A percentile compares a stretch with the other conserved stretches of the same genome.
These are phyloP conservation scores for Channa argus DNA, from an alignment of 2,113 vertebrate genomes.

Conservation along the genomic window DNA sequence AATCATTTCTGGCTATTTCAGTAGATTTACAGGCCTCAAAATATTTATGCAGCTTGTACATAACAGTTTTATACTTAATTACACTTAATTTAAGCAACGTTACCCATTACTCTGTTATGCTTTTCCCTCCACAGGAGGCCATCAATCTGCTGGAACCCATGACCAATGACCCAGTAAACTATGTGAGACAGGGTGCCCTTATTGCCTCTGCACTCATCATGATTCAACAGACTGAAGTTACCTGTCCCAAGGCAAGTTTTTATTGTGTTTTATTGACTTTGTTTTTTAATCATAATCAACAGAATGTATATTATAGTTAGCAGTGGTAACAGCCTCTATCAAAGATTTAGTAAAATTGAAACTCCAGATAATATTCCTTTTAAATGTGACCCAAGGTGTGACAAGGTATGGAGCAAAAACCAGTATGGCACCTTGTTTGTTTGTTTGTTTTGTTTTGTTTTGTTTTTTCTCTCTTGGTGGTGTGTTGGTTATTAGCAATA, in stretches of 20 bases:
- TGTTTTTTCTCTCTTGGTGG: constrained; percentile 17
- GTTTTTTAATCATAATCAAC: background rate
- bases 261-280: no score
- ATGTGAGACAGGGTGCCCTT: constrained; percentile 96
- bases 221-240: constrained; percentile 98
- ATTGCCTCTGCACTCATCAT: constrained; percentile 98
- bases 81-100: background rate
- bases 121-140: constrained; percentile 87
- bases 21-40: background rate
- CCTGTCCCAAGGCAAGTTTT: constrained; percentile 93
- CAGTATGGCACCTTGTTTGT: no score
- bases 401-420: background rate
- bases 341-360: constrained; percentile 3
- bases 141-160: constrained; percentile 98
- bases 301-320: background rate
- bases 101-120: background rate
- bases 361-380: background rate
- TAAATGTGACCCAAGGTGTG: background rate
- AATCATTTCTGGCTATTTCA: background rate
- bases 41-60: no score
- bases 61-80: background rate
- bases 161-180: constrained; percentile 99
- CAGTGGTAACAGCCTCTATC: background rate
- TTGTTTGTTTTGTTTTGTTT: no score
- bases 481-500: background rate